Evolutionary conservation across 2,888 invertebrate species (phyloP).

Genomic region (Lasioglossum figueresi): DNA sequence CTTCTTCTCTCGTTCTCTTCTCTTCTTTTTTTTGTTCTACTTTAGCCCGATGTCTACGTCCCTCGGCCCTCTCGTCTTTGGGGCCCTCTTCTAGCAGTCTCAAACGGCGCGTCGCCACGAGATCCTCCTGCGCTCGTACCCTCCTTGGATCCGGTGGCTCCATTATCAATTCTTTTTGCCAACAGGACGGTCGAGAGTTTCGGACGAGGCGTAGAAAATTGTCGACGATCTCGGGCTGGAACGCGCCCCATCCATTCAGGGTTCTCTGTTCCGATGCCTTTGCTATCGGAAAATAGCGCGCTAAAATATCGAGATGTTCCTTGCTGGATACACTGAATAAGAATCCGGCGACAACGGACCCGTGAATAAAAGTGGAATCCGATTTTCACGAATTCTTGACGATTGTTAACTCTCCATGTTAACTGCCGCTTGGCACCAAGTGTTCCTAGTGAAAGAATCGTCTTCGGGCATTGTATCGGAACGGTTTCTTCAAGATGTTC

Average conservation of each 20-base stretch:
- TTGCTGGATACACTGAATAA: slow-evolving; percentile 3
- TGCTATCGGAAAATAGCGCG: background rate
- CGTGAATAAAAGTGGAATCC: background rate
- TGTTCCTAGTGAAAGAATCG: background rate
- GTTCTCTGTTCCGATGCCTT: background rate
- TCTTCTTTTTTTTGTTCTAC: slow-evolving; percentile 38
- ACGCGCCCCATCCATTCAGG: background rate
- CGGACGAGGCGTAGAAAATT: slow-evolving; percentile 11
- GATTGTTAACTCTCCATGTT: background rate
- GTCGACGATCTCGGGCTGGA: slow-evolving; percentile 4
- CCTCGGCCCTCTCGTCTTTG: slow-evolving; percentile 40
- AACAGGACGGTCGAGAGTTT: background rate
- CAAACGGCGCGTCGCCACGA: slow-evolving; percentile 39
- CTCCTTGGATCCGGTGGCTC: slow-evolving; percentile 24
- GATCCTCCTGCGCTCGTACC: slow-evolving; percentile 29
- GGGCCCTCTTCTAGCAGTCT: slow-evolving; percentile 50
- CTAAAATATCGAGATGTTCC: slow-evolving; percentile 14
- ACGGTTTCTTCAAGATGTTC: background rate
- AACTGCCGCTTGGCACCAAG: background rate
- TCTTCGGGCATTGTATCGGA: background rate
- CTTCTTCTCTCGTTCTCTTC: slow-evolving; percentile 47
- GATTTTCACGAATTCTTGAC: background rate
- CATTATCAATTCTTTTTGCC: slow-evolving; percentile 65
- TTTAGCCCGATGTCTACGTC: slow-evolving; percentile 47
- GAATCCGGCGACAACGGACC: background rate